Evolutionary conservation across 2,888 invertebrate genomes (phyloP), one percentile per base, ranked within the genome.

Genomic region (Tinea semifulvella): DNA sequence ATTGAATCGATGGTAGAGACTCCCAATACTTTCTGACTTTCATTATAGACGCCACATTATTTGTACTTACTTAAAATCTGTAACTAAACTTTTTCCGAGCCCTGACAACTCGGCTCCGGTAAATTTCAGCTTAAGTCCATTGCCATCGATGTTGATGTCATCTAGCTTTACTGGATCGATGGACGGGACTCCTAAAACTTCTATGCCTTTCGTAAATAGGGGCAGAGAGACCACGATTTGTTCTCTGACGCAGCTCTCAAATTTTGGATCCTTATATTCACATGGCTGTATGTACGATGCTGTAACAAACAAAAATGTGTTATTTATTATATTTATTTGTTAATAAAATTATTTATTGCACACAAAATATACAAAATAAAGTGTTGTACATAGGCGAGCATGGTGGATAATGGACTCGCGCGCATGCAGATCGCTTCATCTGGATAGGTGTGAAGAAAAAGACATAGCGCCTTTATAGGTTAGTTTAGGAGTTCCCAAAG

Each of bases 1-100:
- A 72, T 60, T 2, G 81, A 81, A 35, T 81, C 81, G 43, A 64
- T 57, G 0, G 79, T 68, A 1, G 69, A 63, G 3, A 82, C 71
- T 2, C 55, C 66, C 20, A 74, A 47, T 50, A 74, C 67, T 0
- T 68, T n/a, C n/a, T n/a, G n/a, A n/a, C n/a, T n/a, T n/a, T n/a
- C n/a, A n/a, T n/a, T n/a, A n/a, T n/a, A n/a, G n/a, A n/a, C n/a
- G n/a, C n/a, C n/a, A n/a, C n/a, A n/a, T n/a, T n/a, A n/a, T n/a
- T n/a, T n/a, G 22, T 39, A 63, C 68, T 74, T 58, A 80, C 80
- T 63, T 63, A 0, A 77, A 54, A 4, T 70, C 56, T 1, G 60
- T 61, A 8, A 76, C 48, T 38, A 62, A 56, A 16, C 61, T 54
- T 1, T 55, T 44, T 35, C 67, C 65, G 0, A 80, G 51, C 0